Conservation (phyloP, 2,797 vertebrate genomes). For the Pseudopleuronectes americanus region DNA sequence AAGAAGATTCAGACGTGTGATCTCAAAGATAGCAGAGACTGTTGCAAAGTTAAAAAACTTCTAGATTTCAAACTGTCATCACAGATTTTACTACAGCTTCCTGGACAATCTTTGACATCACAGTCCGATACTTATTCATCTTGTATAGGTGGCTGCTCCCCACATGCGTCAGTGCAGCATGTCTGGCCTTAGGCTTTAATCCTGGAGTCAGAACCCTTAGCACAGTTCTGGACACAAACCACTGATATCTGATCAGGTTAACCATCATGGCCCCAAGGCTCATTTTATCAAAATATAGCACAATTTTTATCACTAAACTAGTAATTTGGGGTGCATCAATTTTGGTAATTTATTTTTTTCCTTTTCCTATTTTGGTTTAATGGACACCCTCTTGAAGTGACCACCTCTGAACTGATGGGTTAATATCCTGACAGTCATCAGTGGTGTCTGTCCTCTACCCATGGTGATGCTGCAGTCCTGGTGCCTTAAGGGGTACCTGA, state of each 20-base stretch:
- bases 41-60: background rate
- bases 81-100: constrained; percentile 26
- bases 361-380: background rate
- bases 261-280: constrained; percentile 6
- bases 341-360: background rate
- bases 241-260: constrained; percentile 56
- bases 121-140: constrained; percentile 57
- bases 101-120: constrained; percentile 54
- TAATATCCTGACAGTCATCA: constrained; percentile 47
- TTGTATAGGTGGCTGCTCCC: constrained; percentile 52
- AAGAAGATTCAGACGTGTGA: constrained; percentile 46
- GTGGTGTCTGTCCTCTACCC: constrained; percentile 67
- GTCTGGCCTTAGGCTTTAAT: constrained; percentile 40
- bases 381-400: background rate
- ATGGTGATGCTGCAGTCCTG: constrained; percentile 51
- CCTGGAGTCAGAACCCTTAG: constrained; percentile 54
- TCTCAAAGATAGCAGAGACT: constrained; percentile 39
- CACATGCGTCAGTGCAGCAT: constrained; percentile 55
- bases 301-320: constrained; percentile 6
- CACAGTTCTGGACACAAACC: constrained; percentile 67
- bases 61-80: background rate
- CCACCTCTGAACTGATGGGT: background rate
- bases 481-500: constrained; percentile 79
- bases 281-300: constrained; percentile 3
- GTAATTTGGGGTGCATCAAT: background rate